Evolutionary conservation across 1,140 invertebrate genomes (phyloP).

Genomic region (Pemphigus obesinymphae): DNA sequence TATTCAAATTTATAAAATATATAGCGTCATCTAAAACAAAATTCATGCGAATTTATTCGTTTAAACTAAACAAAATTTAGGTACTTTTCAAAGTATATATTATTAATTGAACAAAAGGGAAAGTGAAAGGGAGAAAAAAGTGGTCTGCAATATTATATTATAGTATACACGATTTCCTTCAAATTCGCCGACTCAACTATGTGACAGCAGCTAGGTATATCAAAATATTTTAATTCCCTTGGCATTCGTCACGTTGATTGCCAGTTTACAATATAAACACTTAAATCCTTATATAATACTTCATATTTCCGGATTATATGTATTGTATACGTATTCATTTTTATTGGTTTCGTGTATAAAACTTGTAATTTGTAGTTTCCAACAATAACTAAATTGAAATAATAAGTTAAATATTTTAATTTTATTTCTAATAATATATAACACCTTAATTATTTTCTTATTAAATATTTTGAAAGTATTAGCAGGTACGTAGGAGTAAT

Average conservation of each 20-base stretch:
- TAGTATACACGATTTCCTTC: constrained; percentile 20
- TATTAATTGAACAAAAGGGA: constrained; percentile 4
- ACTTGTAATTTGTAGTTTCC: neutral
- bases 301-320: neutral
- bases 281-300: neutral
- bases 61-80: neutral
- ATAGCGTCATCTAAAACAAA: neutral
- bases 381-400: neutral
- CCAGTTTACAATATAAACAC: neutral
- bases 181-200: neutral
- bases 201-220: neutral
- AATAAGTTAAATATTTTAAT: neutral
- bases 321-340: neutral
- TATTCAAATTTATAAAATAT: too few relatives aligned
- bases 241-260: constrained; percentile 14
- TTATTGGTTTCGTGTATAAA: neutral
- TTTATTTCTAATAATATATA: neutral
- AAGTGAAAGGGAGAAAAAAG: constrained; percentile 32
- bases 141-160: constrained; percentile 5
- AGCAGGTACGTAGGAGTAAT: neutral
- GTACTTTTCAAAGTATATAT: neutral
- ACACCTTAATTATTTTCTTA: neutral
- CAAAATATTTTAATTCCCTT: constrained; percentile 31
- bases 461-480: neutral
- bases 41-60: neutral